These are phyloP conservation scores for Thamnaconus septentrionalis DNA, from an alignment of 2,113 vertebrate species.

Conservation along the genomic window DNA sequence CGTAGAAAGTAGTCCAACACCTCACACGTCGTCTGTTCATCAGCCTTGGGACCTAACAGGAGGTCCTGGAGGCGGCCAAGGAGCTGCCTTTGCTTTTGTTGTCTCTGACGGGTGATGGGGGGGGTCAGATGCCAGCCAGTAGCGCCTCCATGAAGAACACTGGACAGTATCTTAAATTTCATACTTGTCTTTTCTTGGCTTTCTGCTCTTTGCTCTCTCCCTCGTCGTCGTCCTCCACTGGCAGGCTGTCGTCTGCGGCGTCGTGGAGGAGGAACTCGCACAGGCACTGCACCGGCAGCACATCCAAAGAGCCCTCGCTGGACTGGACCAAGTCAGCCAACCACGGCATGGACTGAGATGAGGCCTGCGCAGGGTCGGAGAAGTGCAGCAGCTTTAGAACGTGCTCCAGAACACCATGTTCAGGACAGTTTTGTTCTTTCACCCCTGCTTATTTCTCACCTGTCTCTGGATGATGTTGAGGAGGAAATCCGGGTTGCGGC, in stretches of 20 bases:
- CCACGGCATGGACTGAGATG: slow-evolving; percentile 99
- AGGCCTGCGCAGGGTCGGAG: slow-evolving; percentile 78
- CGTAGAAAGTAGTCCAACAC: slow-evolving; percentile 97
- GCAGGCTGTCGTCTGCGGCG: slow-evolving; percentile 83
- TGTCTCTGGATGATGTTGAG: slow-evolving; percentile 98
- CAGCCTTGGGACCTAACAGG: slow-evolving; percentile 89
- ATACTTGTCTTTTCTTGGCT: slow-evolving; percentile 90
- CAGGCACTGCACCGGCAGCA: slow-evolving; percentile 95
- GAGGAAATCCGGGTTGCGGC: slow-evolving; percentile 93
- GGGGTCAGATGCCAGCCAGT: neutral
- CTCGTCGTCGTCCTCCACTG: slow-evolving; percentile 90
- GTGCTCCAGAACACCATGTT: neutral
- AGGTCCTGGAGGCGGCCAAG: slow-evolving; percentile 94
- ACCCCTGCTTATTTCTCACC: slow-evolving; percentile 63
- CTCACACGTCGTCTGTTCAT: slow-evolving; percentile 95
- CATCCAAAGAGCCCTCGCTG: slow-evolving; percentile 95
- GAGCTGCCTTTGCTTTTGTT: slow-evolving; percentile 94
- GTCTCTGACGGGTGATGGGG: slow-evolving; percentile 76
- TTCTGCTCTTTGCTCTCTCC: slow-evolving; percentile 94
- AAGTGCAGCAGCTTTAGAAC: neutral
- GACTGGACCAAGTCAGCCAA: slow-evolving; percentile 96
- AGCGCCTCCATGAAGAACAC: no score
- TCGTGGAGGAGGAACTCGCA: slow-evolving; percentile 97
- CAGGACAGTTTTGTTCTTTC: neutral
- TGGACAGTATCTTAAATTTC: neutral